Percentiles rank a stretch among this genome's conserved stretches.
phyloP scores from a whole-genome alignment of 2,113 vertebrate genomes.

The Crotalus horridus region DNA sequence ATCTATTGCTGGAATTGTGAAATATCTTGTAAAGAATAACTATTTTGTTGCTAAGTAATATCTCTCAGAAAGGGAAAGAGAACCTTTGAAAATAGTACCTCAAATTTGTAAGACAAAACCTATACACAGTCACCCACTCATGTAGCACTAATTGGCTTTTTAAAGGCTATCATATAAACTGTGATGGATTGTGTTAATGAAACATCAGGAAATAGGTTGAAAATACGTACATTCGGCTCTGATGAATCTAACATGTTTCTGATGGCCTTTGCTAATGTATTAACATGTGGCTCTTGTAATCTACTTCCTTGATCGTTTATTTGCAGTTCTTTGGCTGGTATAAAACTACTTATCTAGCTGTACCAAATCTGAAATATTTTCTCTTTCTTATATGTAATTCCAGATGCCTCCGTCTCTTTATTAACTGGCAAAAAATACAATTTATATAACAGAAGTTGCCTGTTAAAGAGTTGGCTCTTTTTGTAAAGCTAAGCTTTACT shows the following conservation, averaged over 20 bases:
- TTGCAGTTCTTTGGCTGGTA: background rate
- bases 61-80: background rate
- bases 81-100: background rate
- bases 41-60: background rate
- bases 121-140: background rate
- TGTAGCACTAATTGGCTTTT: background rate
- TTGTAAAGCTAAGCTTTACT: background rate
- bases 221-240: background rate
- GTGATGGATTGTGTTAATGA: background rate
- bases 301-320: background rate
- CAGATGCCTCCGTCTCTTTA: background rate
- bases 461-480: background rate
- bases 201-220: background rate
- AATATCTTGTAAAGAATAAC: background rate
- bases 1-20: background rate
- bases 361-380: background rate
- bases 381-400: background rate
- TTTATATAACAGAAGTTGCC: background rate
- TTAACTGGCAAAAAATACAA: background rate
- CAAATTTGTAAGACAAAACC: background rate
- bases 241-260: background rate
- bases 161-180: background rate
- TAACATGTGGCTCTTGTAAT: background rate
- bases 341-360: background rate
- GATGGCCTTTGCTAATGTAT: background rate